Evolutionary conservation across 2,113 vertebrate genomes (phyloP).

Genomic region (Carassius gibelio): DNA sequence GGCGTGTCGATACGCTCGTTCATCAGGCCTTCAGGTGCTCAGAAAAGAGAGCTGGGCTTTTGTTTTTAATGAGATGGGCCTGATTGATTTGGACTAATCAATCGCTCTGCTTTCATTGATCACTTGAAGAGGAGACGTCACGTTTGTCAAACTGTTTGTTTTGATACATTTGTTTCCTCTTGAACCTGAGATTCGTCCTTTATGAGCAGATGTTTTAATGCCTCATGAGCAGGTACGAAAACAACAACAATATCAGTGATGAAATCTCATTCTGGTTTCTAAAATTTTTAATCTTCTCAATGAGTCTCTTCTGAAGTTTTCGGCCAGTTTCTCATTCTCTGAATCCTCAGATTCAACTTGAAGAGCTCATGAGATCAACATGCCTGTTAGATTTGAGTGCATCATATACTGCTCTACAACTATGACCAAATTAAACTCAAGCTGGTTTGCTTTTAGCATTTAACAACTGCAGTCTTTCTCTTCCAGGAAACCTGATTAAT

Average conservation of each 20-base stretch:
- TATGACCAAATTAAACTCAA: background rate
- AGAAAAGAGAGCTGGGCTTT: background rate
- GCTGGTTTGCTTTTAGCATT: background rate
- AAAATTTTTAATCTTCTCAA: too few species aligned
- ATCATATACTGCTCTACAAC: background rate
- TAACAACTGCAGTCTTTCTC: background rate
- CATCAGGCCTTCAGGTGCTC: slow-evolving; percentile 1
- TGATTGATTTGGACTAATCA: background rate
- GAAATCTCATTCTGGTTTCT: background rate
- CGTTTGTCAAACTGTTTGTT: background rate
- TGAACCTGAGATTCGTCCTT: background rate
- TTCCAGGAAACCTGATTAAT: background rate
- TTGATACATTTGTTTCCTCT: background rate
- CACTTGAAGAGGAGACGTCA: background rate
- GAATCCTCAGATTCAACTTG: background rate
- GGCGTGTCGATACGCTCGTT: background rate
- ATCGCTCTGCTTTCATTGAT: background rate
- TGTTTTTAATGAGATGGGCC: background rate
- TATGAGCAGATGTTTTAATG: background rate
- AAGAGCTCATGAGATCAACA: background rate
- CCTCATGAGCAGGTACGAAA: background rate
- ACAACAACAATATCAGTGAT: background rate
- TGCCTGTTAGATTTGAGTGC: background rate
- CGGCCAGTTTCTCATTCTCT: background rate
- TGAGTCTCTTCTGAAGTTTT: background rate